Evolutionary conservation across 2,888 invertebrate species (phyloP), one percentile per base, ranked within the genome.

Genomic region (Argyresthia albistria): DNA sequence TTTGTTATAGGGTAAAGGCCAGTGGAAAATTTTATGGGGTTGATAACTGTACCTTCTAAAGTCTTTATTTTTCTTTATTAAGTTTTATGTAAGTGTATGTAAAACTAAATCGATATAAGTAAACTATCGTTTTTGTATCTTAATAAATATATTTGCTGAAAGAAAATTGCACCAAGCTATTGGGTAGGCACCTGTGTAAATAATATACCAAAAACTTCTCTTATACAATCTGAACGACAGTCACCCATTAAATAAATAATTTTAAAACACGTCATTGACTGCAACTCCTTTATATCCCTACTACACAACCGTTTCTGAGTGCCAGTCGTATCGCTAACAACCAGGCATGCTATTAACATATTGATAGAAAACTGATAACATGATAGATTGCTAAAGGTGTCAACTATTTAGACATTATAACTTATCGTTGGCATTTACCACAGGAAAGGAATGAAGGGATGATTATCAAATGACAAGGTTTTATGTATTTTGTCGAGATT

Each of bases 291-390:
- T 37, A 48, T 37, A 15, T 2, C 35, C 39, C 39, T n/a, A 39
- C 39, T n/a, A 39, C 8, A 3, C 9, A 36, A 10, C 37, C 36
- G 37, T 70, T 79, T 75, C 73, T 73, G 63, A 61, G 25, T 25
- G 25, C 6, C 61, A 64, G 64, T 54, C 37, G 67, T 71, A 79
- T 79, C 80, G 78, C 80, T 81, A 77, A 72, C 81, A 76, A 79
- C 77, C 76, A 68, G 67, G 70, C 64, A 61, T 64, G 65, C 65
- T 69, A 73, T 74, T 76, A 72, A 70, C 76, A 76, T 76, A 78
- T 76, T 68, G 73, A 70, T 67, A 63, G 61, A 59, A 58, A 57
- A 57, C 55, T 57, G 48, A 48, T 48, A 48, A 37, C 8, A 15
- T 48, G 48, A 48, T 48, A 36, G 48, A 48, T 48, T 25, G 48